Evolutionary conservation across 2,797 vertebrate genomes (phyloP).

Genomic region (Columba guinea): DNA sequence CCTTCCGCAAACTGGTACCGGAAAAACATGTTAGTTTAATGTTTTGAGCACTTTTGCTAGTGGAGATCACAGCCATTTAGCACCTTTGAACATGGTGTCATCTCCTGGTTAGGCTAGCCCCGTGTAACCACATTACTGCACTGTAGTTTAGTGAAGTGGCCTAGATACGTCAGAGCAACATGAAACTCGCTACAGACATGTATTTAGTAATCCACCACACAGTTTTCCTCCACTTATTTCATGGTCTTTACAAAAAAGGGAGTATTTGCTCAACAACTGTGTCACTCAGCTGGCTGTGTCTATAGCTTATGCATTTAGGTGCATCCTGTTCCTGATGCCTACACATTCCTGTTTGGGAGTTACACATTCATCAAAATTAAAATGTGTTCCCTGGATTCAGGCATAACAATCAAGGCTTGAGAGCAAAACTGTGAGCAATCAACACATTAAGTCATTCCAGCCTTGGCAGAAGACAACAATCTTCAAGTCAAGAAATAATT

Average conservation of each 20-base stretch:
- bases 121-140: not conserved
- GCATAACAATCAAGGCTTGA: not conserved
- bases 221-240: not conserved
- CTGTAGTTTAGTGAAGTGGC: not conserved
- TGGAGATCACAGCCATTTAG: not conserved
- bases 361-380: not conserved
- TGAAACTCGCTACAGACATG: fast-evolving
- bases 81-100: not conserved
- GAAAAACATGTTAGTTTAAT: not conserved
- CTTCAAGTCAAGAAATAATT: conserved; percentile 19
- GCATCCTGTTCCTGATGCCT: not conserved
- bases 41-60: not conserved
- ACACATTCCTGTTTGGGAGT: not conserved
- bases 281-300: not conserved
- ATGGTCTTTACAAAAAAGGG: not conserved
- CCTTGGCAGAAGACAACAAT: conserved; percentile 33
- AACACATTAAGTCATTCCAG: conserved; percentile 3
- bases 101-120: not conserved
- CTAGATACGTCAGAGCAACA: fast-evolving
- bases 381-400: not conserved
- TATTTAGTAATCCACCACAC: not conserved
- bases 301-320: not conserved
- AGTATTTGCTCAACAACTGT: not conserved
- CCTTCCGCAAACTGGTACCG: not conserved
- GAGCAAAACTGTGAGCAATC: conserved; percentile 21